Evolutionary conservation across 2,113 vertebrate species (phyloP), one percentile per base, ranked within the genome.

Genomic region (Lophochroa leadbeateri): DNA sequence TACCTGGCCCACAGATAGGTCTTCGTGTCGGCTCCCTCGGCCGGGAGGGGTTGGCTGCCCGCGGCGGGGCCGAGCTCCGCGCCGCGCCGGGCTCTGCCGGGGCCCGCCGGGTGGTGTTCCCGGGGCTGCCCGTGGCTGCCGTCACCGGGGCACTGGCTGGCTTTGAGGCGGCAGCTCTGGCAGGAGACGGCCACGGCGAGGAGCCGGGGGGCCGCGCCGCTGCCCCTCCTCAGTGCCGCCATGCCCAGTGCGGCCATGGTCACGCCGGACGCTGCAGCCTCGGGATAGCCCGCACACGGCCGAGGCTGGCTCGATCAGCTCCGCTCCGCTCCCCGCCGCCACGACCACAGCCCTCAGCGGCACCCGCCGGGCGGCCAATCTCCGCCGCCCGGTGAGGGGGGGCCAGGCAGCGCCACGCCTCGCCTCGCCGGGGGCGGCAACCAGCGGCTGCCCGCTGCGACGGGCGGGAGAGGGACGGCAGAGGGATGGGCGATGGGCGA

Each of bases 1-100:
- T 98, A 98, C 33, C 98, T 97, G 67, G 98, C 94, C 98, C 98
- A 98, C 91, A 98, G 74, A 81, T 98, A 98, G 39, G 82, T 93
- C 93, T 97, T 97, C 92, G 90, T 93, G 80, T 98, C 98, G 6
- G 96, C 49, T n/a, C 97, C 93, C 80, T 98, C 97, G 9, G 91
- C 70, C 17, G 96, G 92, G 28, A 47, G 55, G 37, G 90, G 92
- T 19, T 60, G 94, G 76, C 81, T 77, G 67, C 60, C 44, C 16
- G 35, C 75, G 4, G 81, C 80, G 12, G 85, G 87, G 49, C 57
- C 53, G 15, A 88, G 63, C 23, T 94, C 94, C 27, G 35, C 52
- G 47, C 85, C 95, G 37, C 76, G 94, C 84, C 70, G 88, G 15
- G 80, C 61, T 90, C 14, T 96, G 96, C 70, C 93, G 60, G 92